A percentile compares a stretch with the other conserved stretches of the same genome.
These are phyloP conservation scores for Rattus norvegicus DNA, from an alignment of 2,113 vertebrate species.

Conservation along the genomic window GRCr8 NC_086036.1:71637001-71637500, in stretches of 20 bases:
- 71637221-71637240: neutral
- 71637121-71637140: neutral
- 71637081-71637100: accelerated
- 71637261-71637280: neutral
- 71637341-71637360: constrained; percentile 54
- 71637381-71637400: constrained; percentile 38
- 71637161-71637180: neutral
- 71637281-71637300: neutral
- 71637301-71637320: constrained; percentile 13
- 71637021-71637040: neutral
- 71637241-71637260: neutral
- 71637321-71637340: constrained; percentile 8
- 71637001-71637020: neutral
- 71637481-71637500: neutral
- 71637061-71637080: no score
- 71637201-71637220: neutral
- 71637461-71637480: neutral
- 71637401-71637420: neutral
- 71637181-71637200: neutral
- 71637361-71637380: constrained; percentile 51
- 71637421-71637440: neutral
- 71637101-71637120: neutral
- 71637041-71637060: neutral
- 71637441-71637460: neutral
- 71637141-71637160: neutral